phyloP scores from a whole-genome alignment of 2,888 invertebrate species.

The Phaedon cochleariae region DNA sequence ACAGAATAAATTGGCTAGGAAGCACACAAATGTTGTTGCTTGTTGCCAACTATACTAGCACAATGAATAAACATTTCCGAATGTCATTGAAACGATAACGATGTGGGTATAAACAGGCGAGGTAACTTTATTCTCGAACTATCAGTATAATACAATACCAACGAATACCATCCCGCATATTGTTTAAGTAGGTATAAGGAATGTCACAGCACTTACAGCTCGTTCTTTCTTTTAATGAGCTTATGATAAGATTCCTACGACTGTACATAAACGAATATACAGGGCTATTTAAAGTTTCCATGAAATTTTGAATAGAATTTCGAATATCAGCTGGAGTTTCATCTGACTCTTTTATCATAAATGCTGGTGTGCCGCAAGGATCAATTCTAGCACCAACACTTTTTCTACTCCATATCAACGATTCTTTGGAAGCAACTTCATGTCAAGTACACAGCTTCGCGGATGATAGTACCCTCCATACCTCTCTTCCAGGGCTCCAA shows the following conservation, averaged over 20 bases:
- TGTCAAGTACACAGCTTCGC: too few species aligned
- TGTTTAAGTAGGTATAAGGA: background rate
- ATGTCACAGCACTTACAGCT: background rate
- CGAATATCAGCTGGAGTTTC: too few species aligned
- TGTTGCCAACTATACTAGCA: background rate
- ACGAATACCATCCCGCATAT: slow-evolving; percentile 2
- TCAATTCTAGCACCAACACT: too few species aligned
- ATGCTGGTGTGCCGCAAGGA: too few species aligned
- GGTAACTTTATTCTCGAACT: background rate
- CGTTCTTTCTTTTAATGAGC: background rate
- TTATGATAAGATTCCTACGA: background rate
- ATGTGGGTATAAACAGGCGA: background rate
- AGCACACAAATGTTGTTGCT: background rate
- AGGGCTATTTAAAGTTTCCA: background rate
- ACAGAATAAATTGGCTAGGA: background rate
- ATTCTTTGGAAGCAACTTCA: too few species aligned
- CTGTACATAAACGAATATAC: background rate
- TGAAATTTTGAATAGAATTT: too few species aligned
- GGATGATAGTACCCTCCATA: too few species aligned
- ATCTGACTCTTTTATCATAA: too few species aligned
- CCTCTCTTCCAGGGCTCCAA: too few species aligned
- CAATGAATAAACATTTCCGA: background rate
- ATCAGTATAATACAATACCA: background rate
- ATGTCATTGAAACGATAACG: slow-evolving; percentile 1
- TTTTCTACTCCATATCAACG: too few species aligned